Conservation (phyloP, 2,888 invertebrate genomes). For the Habroteleia sp. region DNA sequence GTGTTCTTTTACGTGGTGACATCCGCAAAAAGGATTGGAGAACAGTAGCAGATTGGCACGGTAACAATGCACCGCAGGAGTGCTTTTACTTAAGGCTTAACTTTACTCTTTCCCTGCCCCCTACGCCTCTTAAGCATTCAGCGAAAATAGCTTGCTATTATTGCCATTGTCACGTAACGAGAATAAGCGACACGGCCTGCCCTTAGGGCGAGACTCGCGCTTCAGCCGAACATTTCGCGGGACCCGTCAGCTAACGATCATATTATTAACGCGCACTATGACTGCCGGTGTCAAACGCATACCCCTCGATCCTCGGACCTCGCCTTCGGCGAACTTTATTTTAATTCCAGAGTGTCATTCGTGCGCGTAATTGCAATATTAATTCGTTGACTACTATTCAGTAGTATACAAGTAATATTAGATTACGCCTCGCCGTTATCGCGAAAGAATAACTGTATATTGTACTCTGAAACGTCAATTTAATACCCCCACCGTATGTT, state of each 20-base stretch:
- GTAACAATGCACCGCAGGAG: conserved; percentile 73
- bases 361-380: conserved; percentile 61
- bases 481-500: too few species aligned
- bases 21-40: conserved; percentile 40
- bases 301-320: conserved; percentile 39
- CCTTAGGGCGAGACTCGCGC: conserved; percentile 58
- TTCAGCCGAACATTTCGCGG: conserved; percentile 51
- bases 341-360: conserved; percentile 58
- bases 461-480: too few species aligned
- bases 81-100: conserved; percentile 69
- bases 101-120: conserved; percentile 59
- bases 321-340: conserved; percentile 52
- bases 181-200: conserved; percentile 62
- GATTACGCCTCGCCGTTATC: conserved; percentile 1
- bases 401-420: conserved; percentile 42
- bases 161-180: conserved; percentile 73
- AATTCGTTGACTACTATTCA: conserved; percentile 26
- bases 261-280: conserved; percentile 69
- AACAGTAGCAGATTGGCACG: conserved; percentile 57
- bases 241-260: conserved; percentile 71
- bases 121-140: conserved; percentile 68
- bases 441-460: too few species aligned
- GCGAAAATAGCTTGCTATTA: conserved; percentile 71
- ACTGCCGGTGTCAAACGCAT: conserved; percentile 28
- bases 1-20: conserved; percentile 21